Evolutionary conservation across 2,888 invertebrate species (phyloP), one percentile per base, ranked within the genome.

Genomic region (Ormyrus thymus): DNA sequence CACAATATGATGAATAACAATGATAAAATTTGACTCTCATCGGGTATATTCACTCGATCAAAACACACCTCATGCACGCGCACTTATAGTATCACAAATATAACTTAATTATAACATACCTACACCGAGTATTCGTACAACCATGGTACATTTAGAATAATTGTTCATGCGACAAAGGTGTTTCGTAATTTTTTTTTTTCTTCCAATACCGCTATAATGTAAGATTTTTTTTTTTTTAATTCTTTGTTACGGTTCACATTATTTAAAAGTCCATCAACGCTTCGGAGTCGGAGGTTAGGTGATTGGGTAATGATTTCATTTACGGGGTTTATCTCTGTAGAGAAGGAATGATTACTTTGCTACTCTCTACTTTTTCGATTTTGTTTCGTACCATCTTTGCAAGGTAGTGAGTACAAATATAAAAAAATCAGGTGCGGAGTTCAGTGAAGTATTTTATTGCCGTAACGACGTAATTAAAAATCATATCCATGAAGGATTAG

Each of bases 81-180:
- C 9, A 29, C 43, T 74, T 78, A 56, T n/a, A 65, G 62, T 76
- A 80, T 80, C 73, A 80, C 69, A 80, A 76, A 69, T 73, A 80
- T 76, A 80, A 76, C 48, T 76, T 61, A 65, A 68, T 55, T 72
- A 68, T 58, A 29, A 70, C 64, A 72, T 62, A 50, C 62, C 15
- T 70, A 79, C 71, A 79, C 43, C 43, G 64, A 76, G 74, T 71
- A 78, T 51, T 71, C 77, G 61, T 69, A 77, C 74, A 80, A 65
- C 53, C 46, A 65, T 66, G 69, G 53, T 77, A 80, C 74, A 80
- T 73, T 70, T 70, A 77, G 71, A 80, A 62, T 74, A 80, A 62
- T 74, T 77, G 7, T 80, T 66, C 11, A 64, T 62, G 45, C 15
- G 55, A 71, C 55, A 11, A n/a, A 59, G 48, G 45, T 53, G 10